A percentile compares a stretch with the other conserved stretches of the same genome.
These are phyloP conservation scores for Drepanosiphum platanoidis DNA, from an alignment of 2,888 invertebrate genomes.

Conservation along the genomic window DNA sequence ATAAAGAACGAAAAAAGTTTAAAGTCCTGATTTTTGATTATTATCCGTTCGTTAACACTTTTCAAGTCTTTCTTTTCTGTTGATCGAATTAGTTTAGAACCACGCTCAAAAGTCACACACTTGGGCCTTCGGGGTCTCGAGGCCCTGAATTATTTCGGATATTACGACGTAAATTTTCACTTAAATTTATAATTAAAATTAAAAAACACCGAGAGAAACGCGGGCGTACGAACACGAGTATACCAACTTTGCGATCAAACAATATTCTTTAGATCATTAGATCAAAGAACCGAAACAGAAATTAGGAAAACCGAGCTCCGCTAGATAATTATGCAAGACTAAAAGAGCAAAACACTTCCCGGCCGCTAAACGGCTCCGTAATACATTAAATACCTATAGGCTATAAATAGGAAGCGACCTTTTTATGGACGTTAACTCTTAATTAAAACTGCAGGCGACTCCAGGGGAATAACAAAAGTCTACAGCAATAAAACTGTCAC, in stretches of 20 bases:
- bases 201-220: not conserved
- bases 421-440: not conserved
- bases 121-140: too few species aligned
- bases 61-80: too few species aligned
- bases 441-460: constrained; percentile 14
- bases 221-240: not conserved
- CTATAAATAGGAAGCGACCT: not conserved
- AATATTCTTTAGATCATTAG: not conserved
- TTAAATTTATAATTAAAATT: not conserved
- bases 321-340: not conserved
- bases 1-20: too few species aligned
- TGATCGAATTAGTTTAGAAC: too few species aligned
- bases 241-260: not conserved
- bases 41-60: too few species aligned
- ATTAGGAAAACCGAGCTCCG: not conserved
- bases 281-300: not conserved
- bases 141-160: too few species aligned
- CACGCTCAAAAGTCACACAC: too few species aligned
- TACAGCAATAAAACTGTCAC: not conserved
- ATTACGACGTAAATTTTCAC: too few species aligned
- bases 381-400: not conserved
- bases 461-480: not conserved
- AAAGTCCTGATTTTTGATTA: too few species aligned
- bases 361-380: not conserved
- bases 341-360: not conserved